A percentile compares a stretch with the other conserved stretches of the same genome.
Conservation (phyloP, 2,888 invertebrate genomes). For the Tenodera sinensis region DNA sequence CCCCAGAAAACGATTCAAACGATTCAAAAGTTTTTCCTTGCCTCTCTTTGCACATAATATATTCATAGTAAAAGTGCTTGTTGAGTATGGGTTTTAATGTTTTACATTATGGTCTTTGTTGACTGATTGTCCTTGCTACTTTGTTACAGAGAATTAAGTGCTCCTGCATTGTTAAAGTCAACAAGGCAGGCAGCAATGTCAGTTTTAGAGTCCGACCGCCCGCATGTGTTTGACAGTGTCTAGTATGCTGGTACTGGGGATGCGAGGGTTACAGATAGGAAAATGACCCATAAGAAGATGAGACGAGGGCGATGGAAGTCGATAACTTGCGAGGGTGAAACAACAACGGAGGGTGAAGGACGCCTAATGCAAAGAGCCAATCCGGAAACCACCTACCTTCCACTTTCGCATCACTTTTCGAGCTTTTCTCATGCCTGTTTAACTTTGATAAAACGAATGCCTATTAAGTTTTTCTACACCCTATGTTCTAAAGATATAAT, state of each 20-base stretch:
- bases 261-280: conserved; percentile 16
- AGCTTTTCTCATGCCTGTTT: not conserved
- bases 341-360: not conserved
- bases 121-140: too few relatives aligned
- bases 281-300: conserved; percentile 23
- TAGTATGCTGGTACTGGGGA: not conserved
- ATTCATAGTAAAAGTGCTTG: too few relatives aligned
- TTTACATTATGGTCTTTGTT: too few relatives aligned
- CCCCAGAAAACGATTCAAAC: too few relatives aligned
- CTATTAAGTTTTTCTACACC: too few relatives aligned
- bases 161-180: not conserved
- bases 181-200: not conserved
- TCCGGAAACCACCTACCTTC: not conserved
- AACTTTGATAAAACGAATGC: too few relatives aligned
- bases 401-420: not conserved
- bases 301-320: not conserved
- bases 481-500: too few relatives aligned
- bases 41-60: too few relatives aligned
- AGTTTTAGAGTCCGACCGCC: too few relatives aligned
- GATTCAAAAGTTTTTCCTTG: too few relatives aligned
- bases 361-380: not conserved
- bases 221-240: not conserved
- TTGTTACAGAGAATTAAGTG: not conserved
- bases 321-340: not conserved
- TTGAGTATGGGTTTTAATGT: too few relatives aligned